Evolutionary conservation across 1,140 invertebrate species (phyloP).

Genomic region (Drosophila littoralis): DNA sequence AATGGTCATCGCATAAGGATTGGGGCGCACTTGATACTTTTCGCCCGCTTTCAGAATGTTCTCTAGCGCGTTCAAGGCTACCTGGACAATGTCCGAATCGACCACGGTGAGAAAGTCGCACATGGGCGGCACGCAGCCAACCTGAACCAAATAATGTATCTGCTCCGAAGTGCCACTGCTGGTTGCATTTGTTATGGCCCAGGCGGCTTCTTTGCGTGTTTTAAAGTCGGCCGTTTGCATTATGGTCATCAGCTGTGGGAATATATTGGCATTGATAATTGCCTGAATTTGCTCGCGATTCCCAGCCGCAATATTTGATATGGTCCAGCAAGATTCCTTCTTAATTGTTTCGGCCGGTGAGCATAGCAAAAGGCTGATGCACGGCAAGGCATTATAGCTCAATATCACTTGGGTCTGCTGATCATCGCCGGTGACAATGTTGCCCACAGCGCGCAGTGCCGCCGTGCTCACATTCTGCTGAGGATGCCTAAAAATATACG

Average conservation of each 20-base stretch:
- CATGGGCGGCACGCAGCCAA: slow-evolving; percentile 95
- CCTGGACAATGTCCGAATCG: slow-evolving; percentile 98
- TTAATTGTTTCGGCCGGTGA: slow-evolving; percentile 93
- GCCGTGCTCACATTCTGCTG: slow-evolving; percentile 97
- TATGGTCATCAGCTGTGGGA: slow-evolving; percentile 96
- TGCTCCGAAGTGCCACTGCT: slow-evolving; percentile 97
- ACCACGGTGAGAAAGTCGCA: slow-evolving; percentile 97
- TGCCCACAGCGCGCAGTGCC: slow-evolving; percentile 97
- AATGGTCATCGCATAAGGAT: slow-evolving; percentile 95
- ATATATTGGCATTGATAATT: slow-evolving; percentile 98
- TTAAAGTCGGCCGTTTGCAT: slow-evolving; percentile 97
- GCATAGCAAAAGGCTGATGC: slow-evolving; percentile 92
- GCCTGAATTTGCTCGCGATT: slow-evolving; percentile 97
- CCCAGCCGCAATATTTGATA: slow-evolving; percentile 99
- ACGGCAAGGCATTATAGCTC: slow-evolving; percentile 95
- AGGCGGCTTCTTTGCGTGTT: slow-evolving; percentile 98
- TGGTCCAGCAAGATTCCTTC: slow-evolving; percentile 99
- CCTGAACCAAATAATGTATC: slow-evolving; percentile 89
- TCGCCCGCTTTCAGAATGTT: slow-evolving; percentile 97
- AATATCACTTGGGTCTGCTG: slow-evolving; percentile 97
- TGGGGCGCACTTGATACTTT: slow-evolving; percentile 90
- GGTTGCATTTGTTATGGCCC: slow-evolving; percentile 99
- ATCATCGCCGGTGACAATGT: slow-evolving; percentile 99
- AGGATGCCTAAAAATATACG: slow-evolving; percentile 89
- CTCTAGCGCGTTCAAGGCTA: slow-evolving; percentile 97